Conservation (phyloP, 2,888 invertebrate genomes). For the Acrobeloides nanus region DNA sequence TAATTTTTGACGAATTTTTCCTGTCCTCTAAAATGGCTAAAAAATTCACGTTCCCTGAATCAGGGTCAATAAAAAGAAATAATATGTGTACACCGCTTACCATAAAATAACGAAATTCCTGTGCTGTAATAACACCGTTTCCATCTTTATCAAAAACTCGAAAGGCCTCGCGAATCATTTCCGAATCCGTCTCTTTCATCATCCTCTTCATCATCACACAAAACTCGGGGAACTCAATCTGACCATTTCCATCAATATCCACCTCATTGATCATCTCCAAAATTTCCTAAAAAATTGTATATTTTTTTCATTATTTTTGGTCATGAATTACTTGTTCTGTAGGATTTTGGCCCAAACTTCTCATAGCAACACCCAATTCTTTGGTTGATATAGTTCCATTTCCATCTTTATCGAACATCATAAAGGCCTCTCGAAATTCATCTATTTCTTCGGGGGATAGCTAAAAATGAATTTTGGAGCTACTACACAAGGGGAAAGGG, state of each 20-base stretch:
- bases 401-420: constrained; percentile 54
- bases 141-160: constrained; percentile 51
- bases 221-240: constrained; percentile 53
- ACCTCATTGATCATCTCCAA: constrained; percentile 54
- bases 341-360: constrained; percentile 53
- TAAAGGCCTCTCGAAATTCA: constrained; percentile 52
- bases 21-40: too few species aligned
- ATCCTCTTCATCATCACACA: constrained; percentile 54
- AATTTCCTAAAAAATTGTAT: constrained; percentile 38
- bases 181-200: constrained; percentile 46
- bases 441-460: constrained; percentile 53
- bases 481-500: too few species aligned
- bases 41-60: too few species aligned
- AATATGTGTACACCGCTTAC: too few species aligned
- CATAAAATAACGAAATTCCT: constrained; percentile 49
- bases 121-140: constrained; percentile 50
- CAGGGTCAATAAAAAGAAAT: too few species aligned
- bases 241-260: constrained; percentile 52
- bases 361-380: constrained; percentile 54
- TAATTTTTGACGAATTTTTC: too few species aligned
- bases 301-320: too few species aligned
- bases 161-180: constrained; percentile 54
- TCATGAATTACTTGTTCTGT: constrained; percentile 44
- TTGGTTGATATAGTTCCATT: constrained; percentile 54
- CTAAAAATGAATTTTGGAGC: constrained; percentile 31